These are phyloP conservation scores for Dendrocopos noguchii DNA, from an alignment of 2,113 vertebrate genomes.

Conservation along the genomic window DNA sequence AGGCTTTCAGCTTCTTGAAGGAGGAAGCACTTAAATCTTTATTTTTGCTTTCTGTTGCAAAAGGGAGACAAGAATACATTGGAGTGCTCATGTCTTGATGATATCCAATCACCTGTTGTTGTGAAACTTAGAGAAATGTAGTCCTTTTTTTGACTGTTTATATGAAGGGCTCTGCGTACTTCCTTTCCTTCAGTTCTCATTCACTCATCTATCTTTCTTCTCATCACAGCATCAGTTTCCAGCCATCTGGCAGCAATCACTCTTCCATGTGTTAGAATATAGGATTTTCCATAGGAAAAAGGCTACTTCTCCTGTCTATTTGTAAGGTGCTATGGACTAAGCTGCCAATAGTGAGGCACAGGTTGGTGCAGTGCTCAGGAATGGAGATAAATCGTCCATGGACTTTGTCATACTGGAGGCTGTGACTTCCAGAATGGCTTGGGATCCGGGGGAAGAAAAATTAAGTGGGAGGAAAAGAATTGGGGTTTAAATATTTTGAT, in stretches of 20 bases:
- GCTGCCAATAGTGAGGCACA: not conserved
- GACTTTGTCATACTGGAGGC: not conserved
- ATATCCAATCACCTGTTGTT: not conserved
- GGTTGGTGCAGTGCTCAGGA: not conserved
- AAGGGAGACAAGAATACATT: not conserved
- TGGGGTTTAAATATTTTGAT: not conserved
- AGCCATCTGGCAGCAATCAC: slow-evolving; percentile 15
- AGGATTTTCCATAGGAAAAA: slow-evolving; percentile 33
- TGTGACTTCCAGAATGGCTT: not conserved
- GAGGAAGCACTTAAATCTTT: not conserved
- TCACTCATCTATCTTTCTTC: not conserved
- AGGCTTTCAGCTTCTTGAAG: not conserved
- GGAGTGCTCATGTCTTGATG: not conserved
- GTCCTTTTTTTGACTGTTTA: not conserved
- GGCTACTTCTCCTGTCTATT: not conserved
- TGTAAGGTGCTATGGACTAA: not conserved
- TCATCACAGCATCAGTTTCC: not conserved
- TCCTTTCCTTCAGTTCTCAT: not conserved
- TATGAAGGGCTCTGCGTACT: not conserved
- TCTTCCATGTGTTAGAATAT: not conserved
- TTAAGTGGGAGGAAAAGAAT: not conserved
- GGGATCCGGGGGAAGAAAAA: not conserved
- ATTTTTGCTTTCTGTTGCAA: not conserved
- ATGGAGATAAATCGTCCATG: not conserved
- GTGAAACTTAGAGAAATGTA: not conserved